Base-by-base conservation (phyloP, 2,797 vertebrate genomes). In the Micromesistius poutassou region DNA sequence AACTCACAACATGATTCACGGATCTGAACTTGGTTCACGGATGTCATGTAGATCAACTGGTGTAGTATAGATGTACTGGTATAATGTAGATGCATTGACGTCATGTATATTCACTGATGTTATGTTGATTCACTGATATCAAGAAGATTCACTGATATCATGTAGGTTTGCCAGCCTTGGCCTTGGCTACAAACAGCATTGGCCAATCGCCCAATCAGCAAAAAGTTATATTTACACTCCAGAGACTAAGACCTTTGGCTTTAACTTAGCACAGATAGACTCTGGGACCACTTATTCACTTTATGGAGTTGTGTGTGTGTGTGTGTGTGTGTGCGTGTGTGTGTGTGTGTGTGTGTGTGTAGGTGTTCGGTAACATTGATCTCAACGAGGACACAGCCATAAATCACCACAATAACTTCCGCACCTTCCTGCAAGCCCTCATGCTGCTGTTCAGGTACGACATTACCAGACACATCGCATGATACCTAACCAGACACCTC, bases 291-390 rank as follows among this genome's bases (percentile, higher is more conserved):
- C 36, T 9, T 9, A 13, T 42, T 42, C 12, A 42, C 40, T 42
- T 12, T 42, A 22, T 55, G 46, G 9, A 38, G 8, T 7, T 22
- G 16, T 55, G 46, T 55, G 46, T 55, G 46, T 55, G 22, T 62
- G 50, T n/a, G 50, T n/a, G 22, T 25, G 50, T 25, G 50, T n/a
- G 4, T 55, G 22, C 22, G 50, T n/a, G 50, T 25, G 5, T 9
- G 22, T 62, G 22, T 62, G 50, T 62, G 50, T n/a, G 22, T 62
- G 50, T 62, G 22, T 25, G 55, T 62, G 55, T 62, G 55, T 88
- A 99, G 98, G 97, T 98, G 2, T 99, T 99, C 87, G 98, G 98
- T 30, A 99, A 99, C 88, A 98, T 99, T 31, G 95, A 94, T 0
- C 88, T 98, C 42, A 95, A 96, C 0, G 97, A 98, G 1, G 97